Evolutionary conservation across 2,797 vertebrate species (phyloP), one percentile per base, ranked within the genome.

Genomic region (Oophaga sylvatica): DNA sequence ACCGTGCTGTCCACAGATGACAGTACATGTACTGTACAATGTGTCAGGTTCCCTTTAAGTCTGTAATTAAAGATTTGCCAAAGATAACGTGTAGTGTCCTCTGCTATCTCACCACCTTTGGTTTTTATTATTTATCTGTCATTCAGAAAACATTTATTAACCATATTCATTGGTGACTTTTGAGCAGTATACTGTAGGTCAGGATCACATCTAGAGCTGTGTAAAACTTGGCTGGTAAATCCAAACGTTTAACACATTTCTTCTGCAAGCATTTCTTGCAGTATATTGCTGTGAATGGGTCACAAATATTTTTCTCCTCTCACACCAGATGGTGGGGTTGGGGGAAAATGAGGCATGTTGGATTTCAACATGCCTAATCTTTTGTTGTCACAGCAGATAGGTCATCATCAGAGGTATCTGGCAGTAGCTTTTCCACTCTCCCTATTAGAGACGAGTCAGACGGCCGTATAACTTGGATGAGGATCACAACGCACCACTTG

Each of bases 111-210:
- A 13, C 79, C 31, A 35, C 29, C 57, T 80, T 62, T 80, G 57
- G 35, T 35, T 29, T 62, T 62, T 17, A 80, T 80, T 16, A 60
- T 80, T 56, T 29, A 56, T 29, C 53, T 56, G 48, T 5, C 6
- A 59, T 57, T 45, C 26, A 35, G 59, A 80, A 41, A 80, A 63
- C 79, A 80, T 80, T 45, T 63, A 80, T 80, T 80, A 80, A 41
- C 31, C 31, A 35, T 9, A 11, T n/a, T 41, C 20, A 20, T 12
- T 5, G 29, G 19, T 19, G 20, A 70, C 29, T 70, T 31, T 70
- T 70, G 3, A 67, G 67, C 67, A 17, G 31, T 70, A 8, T 10
- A 73, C 31, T 41, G 68, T 71, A 65, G 35, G 65, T 65, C 26
- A 41, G 63, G 7, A 48, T 81, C 12, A 60, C 56, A 35, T 35